These are phyloP conservation scores for Drosophila subquinaria DNA, from an alignment of 2,888 invertebrate genomes.

Conservation along the genomic window DNA sequence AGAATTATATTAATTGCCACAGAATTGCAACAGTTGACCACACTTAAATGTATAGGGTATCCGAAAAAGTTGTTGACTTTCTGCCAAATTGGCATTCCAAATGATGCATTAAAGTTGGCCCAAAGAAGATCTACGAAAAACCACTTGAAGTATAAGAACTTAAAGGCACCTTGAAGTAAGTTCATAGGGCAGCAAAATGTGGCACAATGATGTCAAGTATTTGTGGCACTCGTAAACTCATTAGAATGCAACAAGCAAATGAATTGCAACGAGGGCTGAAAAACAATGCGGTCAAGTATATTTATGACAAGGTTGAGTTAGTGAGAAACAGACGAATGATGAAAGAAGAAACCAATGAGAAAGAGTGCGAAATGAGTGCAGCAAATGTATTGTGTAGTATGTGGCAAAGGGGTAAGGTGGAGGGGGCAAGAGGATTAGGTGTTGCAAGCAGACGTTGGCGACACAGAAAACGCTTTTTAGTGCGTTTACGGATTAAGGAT, in stretches of 20 bases:
- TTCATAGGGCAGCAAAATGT: constrained; percentile 42
- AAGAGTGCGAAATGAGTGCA: constrained; percentile 14
- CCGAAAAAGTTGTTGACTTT: not conserved
- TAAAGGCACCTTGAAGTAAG: constrained; percentile 46
- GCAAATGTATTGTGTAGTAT: constrained; percentile 25
- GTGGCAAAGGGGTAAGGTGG: constrained; percentile 1
- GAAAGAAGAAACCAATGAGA: constrained; percentile 13
- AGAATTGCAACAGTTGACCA: too few species aligned
- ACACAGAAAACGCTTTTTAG: constrained; percentile 74
- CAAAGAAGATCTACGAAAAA: not conserved
- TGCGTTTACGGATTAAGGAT: constrained; percentile 81
- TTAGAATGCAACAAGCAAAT: constrained; percentile 66
- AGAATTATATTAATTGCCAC: not conserved
- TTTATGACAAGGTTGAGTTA: constrained; percentile 76
- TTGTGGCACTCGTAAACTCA: constrained; percentile 62
- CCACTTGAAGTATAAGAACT: constrained; percentile 13
- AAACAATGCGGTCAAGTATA: constrained; percentile 79
- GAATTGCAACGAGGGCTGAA: constrained; percentile 38
- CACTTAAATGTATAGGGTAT: constrained; percentile 2
- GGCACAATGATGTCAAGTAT: constrained; percentile 31
- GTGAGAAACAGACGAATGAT: not conserved
- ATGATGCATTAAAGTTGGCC: constrained; percentile 23
- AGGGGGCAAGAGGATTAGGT: constrained; percentile 46
- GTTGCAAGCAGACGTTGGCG: constrained; percentile 51
- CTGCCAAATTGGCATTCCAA: constrained; percentile 16